Evolutionary conservation across 2,797 vertebrate genomes (phyloP).

Genomic region (Strix occidentalis): DNA sequence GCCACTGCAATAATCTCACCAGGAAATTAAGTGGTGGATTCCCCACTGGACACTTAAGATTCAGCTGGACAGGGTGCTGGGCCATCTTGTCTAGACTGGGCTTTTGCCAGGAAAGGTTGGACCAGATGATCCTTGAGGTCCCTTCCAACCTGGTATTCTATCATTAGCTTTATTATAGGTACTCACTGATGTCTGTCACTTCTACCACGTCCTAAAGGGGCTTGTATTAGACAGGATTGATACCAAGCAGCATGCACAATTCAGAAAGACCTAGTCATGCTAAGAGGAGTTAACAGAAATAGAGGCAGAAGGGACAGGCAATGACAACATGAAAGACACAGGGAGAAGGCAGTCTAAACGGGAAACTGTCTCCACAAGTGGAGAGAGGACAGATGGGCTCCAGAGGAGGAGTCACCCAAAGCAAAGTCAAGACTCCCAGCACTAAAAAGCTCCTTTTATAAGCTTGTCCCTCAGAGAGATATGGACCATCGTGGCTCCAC

Average conservation of each 20-base stretch:
- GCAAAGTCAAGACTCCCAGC: neutral
- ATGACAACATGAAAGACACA: neutral
- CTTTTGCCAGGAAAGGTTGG: neutral
- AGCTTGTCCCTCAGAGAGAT: neutral
- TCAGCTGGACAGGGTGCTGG: too few relatives aligned
- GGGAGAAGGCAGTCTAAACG: neutral
- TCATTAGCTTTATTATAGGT: neutral
- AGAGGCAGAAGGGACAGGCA: neutral
- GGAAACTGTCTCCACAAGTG: neutral
- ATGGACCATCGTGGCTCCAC: neutral
- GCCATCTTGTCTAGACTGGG: too few relatives aligned
- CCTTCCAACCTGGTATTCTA: neutral
- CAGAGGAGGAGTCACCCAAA: neutral
- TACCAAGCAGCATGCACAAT: neutral
- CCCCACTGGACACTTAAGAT: too few relatives aligned
- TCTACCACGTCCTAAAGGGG: neutral
- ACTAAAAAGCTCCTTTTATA: neutral
- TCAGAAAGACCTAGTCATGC: neutral
- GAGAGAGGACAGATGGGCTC: neutral
- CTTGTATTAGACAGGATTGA: neutral
- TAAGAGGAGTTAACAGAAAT: neutral
- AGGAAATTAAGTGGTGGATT: too few relatives aligned
- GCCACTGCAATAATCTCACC: neutral
- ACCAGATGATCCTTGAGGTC: neutral
- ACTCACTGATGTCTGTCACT: neutral